A percentile compares a stretch with the other conserved stretches of the same genome.
Conservation (phyloP, 2,113 vertebrate genomes). For the Ceyx margarethae region DNA sequence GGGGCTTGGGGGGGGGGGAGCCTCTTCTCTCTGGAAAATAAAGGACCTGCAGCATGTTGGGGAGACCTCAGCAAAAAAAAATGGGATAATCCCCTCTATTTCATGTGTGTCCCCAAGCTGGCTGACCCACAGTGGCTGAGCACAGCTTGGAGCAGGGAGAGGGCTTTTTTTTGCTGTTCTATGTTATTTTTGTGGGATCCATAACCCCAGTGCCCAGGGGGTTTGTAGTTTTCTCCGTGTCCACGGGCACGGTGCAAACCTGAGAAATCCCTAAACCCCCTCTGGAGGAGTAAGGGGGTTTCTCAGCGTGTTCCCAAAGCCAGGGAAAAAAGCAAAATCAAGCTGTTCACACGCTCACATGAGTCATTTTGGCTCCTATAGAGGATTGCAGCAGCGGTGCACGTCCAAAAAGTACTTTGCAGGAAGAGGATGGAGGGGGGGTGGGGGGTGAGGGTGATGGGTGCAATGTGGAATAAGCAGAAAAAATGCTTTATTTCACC, state of each 20-base stretch:
- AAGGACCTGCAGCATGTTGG: fast-evolving
- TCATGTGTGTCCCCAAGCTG: neutral
- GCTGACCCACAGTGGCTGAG: fast-evolving
- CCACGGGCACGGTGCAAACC: neutral
- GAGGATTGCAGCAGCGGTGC: fast-evolving
- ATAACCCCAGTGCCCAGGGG: fast-evolving
- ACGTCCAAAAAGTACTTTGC: neutral
- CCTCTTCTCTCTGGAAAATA: neutral
- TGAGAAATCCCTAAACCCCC: fast-evolving
- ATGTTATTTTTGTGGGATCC: fast-evolving
- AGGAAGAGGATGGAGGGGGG: neutral
- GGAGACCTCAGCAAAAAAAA: neutral
- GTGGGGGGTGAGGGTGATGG: neutral
- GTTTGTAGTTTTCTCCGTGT: fast-evolving
- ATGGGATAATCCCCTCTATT: fast-evolving
- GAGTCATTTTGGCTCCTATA: neutral
- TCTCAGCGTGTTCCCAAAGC: neutral
- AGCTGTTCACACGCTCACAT: fast-evolving
- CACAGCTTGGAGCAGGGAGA: fast-evolving
- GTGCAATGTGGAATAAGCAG: neutral
- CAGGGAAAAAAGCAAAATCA: neutral
- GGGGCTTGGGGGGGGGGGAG: neutral
- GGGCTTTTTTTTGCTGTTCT: neutral
- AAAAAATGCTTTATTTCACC: neutral
- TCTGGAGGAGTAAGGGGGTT: neutral